Percentiles rank a stretch among this genome's conserved stretches.
phyloP scores from a whole-genome alignment of 2,888 invertebrate species.

The Lasioglossum leucozonium region DNA sequence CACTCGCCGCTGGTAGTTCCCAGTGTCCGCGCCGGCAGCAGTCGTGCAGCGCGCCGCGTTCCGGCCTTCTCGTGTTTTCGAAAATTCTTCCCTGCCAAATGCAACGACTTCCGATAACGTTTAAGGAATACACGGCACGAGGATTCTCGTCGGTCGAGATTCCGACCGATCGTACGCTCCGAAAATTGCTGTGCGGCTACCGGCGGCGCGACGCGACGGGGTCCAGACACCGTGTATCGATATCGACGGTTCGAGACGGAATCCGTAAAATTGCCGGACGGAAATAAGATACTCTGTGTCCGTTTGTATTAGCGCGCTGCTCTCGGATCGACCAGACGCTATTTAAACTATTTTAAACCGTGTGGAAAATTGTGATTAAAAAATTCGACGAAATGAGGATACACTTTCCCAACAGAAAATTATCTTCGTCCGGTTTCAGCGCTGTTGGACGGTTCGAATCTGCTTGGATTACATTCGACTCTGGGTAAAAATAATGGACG shows the following conservation, averaged over 20 bases:
- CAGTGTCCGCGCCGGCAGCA: background rate
- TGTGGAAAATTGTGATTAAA: too few species aligned
- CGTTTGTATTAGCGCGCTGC: too few species aligned
- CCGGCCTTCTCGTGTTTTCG: background rate
- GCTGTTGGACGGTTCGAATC: too few species aligned
- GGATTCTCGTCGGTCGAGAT: slow-evolving; percentile 16
- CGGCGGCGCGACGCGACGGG: background rate
- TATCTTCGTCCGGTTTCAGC: too few species aligned
- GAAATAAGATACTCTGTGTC: too few species aligned
- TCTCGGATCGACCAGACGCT: background rate
- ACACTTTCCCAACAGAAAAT: too few species aligned
- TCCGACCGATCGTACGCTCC: slow-evolving; percentile 1
- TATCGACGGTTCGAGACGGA: background rate
- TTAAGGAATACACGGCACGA: slow-evolving; percentile 10
- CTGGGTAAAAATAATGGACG: too few species aligned
- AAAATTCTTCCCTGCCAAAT: slow-evolving; percentile 9
- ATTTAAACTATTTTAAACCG: background rate
- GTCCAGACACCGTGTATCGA: background rate
- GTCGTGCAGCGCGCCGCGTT: background rate
- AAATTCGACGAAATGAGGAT: too few species aligned
- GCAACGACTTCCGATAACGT: slow-evolving; percentile 7
- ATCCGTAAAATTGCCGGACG: background rate
- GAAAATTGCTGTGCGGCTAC: background rate
- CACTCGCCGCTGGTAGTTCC: background rate
- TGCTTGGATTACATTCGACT: too few species aligned